Base-by-base conservation (phyloP, 2,797 vertebrate species). In the Gymnocypris eckloni region DNA sequence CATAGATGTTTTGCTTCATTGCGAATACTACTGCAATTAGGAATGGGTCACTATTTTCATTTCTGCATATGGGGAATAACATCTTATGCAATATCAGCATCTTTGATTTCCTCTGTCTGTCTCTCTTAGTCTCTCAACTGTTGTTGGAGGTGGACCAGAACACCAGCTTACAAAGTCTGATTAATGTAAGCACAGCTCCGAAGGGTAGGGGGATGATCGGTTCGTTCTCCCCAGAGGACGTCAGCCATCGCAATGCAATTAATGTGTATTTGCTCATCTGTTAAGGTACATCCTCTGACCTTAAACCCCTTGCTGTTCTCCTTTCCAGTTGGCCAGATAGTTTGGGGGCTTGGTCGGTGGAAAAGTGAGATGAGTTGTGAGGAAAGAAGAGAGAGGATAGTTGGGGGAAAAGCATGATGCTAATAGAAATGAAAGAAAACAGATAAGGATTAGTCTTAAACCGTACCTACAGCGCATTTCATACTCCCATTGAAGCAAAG, bases 191-290 rank as follows among this genome's bases (percentile, higher is more conserved):
- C 75, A 82, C 82, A 66, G 67, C 84, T 83, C 79, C 15, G 37
- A 50, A 41, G 86, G 56, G 39, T 16, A 81, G 28, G 83, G 82
- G 67, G 66, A 61, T 28, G 79, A 80, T 73, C 39, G 4, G 28
- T 59, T 83, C 71, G 67, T 52, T 61, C 79, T 81, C 28, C 82
- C 48, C 81, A 59, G 82, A 28, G 54, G 56, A 84, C 39, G 20
- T 78, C 77, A 85, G 87, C 61, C 84, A 89, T 87, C 90, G 81
- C 88, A 73, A 88, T 67, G 83, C 88, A 91, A 88, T 90, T 89
- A 90, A 89, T 91, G 50, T 88, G 89, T 90, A 70, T 85, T 83
- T 87, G 81, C 81, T 92, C 90, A 92, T 92, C 72, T 72, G 80
- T 89, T 86, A 90, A 73, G 73, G 41, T 86, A 86, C 86, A 83